Conservation (phyloP, 2,113 vertebrate species). For the Lophochroa leadbeateri region DNA sequence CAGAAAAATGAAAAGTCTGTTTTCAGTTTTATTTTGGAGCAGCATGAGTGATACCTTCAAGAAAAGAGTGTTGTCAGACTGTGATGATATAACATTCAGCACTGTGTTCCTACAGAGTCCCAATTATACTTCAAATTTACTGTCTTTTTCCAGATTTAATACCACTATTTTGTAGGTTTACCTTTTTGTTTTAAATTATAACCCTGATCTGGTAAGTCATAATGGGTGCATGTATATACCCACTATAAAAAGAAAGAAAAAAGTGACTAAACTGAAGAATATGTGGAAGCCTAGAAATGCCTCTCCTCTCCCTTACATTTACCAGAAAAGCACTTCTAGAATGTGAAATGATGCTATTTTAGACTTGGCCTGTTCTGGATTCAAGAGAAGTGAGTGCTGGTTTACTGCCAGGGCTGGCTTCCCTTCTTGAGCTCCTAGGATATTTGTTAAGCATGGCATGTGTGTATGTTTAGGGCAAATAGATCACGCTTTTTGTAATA, state of each 20-base stretch:
- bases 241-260: background rate
- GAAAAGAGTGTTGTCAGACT: background rate
- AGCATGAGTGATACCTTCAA: background rate
- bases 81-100: background rate
- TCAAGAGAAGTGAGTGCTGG: background rate
- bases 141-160: background rate
- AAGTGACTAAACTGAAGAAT: background rate
- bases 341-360: background rate
- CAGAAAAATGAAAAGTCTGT: background rate
- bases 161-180: background rate
- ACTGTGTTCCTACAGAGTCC: background rate
- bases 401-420: background rate
- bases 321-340: background rate
- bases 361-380: background rate
- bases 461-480: background rate
- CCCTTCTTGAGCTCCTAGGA: background rate
- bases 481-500: background rate
- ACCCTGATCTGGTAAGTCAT: background rate
- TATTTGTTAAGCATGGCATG: background rate
- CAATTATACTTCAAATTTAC: background rate
- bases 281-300: background rate
- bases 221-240: fast-evolving
- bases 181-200: background rate
- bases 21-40: background rate
- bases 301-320: background rate